phyloP scores from a whole-genome alignment of 2,797 vertebrate species.

The Megaceryle alcyon region DNA sequence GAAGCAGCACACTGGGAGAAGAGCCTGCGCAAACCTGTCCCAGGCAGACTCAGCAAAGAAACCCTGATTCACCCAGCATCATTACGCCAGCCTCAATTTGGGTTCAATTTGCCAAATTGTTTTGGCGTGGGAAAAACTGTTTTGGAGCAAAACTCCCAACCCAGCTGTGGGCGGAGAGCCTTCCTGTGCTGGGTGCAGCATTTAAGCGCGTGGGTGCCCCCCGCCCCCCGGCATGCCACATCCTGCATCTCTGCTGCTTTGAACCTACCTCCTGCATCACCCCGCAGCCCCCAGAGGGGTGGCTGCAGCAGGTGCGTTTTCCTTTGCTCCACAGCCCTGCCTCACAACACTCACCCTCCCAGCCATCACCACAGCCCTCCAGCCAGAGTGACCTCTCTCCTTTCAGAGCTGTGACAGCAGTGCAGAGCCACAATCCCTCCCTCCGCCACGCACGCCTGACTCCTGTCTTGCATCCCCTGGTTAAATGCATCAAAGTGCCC shows the following conservation, averaged over 20 bases:
- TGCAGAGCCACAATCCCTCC: not conserved
- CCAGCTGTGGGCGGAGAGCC: not conserved
- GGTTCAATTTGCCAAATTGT: not conserved
- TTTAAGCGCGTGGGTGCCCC: not conserved
- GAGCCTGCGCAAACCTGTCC: rapidly evolving
- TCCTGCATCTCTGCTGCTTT: slow-evolving; percentile 10
- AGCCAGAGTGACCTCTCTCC: rapidly evolving
- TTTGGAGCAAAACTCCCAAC: not conserved
- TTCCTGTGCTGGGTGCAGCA: not conserved
- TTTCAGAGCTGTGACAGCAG: not conserved
- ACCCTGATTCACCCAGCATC: rapidly evolving
- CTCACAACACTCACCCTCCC: not conserved
- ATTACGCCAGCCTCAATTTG: not conserved
- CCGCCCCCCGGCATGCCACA: not conserved
- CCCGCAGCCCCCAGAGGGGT: rapidly evolving
- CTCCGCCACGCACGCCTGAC: rapidly evolving
- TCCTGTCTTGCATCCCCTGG: not conserved
- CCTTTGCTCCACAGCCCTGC: not conserved
- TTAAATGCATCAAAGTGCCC: rapidly evolving
- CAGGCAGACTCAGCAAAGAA: not conserved
- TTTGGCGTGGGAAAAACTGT: not conserved
- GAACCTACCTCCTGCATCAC: not conserved
- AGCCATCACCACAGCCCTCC: rapidly evolving
- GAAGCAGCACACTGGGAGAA: not conserved
- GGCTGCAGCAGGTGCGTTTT: rapidly evolving